Evolutionary conservation across 1,140 invertebrate genomes (phyloP).

Genomic region (Zaprionus camerounensis): DNA sequence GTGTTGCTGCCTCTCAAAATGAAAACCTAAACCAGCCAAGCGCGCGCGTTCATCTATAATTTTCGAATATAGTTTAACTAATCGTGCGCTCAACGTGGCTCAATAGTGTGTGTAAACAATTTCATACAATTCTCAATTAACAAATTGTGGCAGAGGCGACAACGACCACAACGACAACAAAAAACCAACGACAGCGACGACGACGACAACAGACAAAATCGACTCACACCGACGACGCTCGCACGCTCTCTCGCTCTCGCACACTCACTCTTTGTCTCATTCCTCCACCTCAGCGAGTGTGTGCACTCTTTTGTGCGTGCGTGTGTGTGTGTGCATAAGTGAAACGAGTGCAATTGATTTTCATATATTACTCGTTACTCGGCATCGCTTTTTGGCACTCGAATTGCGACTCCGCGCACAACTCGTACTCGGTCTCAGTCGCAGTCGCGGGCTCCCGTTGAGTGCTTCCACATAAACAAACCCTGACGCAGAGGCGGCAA

Average conservation of each 20-base stretch:
- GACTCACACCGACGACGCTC: conserved; percentile 35
- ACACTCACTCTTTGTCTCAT: conserved; percentile 2
- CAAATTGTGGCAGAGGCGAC: conserved; percentile 8
- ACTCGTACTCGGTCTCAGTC: conserved; percentile 9
- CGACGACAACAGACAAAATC: conserved; percentile 40
- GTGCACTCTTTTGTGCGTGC: conserved; percentile 22
- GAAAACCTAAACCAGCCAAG: conserved; percentile 8
- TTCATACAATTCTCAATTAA: conserved; percentile 30
- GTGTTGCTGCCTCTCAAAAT: conserved; percentile 27
- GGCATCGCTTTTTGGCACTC: conserved; percentile 21
- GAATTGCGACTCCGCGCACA: conserved; percentile 7
- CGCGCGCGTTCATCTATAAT: conserved; percentile 41
- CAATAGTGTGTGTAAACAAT: background rate
- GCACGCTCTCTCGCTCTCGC: conserved; percentile 41
- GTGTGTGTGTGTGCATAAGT: conserved; percentile 48
- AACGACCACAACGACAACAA: conserved; percentile 16
- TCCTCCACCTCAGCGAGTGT: background rate
- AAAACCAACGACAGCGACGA: conserved; percentile 6
- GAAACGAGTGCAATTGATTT: conserved; percentile 58
- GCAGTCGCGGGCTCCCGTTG: conserved; percentile 4
- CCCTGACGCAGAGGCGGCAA: background rate
- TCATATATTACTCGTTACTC: conserved; percentile 36
- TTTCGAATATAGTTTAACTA: conserved; percentile 11
- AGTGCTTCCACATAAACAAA: conserved; percentile 34
- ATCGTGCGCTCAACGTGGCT: conserved; percentile 1